These are phyloP conservation scores for Dipodomys merriami DNA, from an alignment of 2,113 vertebrate genomes.

Conservation along the genomic window DNA sequence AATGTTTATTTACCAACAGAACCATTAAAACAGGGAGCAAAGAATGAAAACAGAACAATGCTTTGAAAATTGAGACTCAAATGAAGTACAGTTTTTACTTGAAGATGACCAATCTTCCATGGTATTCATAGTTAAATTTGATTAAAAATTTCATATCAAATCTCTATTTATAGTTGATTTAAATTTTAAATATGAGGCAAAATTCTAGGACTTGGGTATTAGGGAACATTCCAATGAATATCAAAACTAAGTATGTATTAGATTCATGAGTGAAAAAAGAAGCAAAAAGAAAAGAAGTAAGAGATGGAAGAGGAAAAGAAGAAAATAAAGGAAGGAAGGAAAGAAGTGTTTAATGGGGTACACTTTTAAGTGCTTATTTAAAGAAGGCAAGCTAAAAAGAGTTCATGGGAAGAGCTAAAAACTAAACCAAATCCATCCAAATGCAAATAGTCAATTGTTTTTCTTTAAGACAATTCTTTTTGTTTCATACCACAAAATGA, in stretches of 20 bases:
- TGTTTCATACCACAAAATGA: conserved; percentile 17
- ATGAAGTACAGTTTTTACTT: background rate
- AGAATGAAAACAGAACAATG: conserved; percentile 7
- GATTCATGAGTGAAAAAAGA: background rate
- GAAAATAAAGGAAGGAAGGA: background rate
- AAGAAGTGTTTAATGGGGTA: background rate
- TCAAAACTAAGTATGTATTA: background rate
- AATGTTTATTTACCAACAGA: background rate
- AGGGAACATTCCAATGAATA: background rate
- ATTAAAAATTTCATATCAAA: background rate
- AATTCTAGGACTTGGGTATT: background rate
- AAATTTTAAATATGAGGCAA: background rate
- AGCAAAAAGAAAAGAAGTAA: accelerated
- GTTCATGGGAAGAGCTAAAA: background rate
- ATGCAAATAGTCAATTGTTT: background rate
- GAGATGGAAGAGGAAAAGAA: background rate
- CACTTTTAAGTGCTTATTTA: background rate
- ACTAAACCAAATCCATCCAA: background rate
- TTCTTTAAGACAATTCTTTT: background rate
- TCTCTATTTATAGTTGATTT: background rate
- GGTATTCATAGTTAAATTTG: conserved; percentile 20
- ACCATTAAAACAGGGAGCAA: background rate
- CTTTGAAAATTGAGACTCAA: background rate
- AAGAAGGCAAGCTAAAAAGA: background rate
- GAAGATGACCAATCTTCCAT: background rate